phyloP scores from a whole-genome alignment of 2,888 invertebrate genomes.

The Beris chalybata region DNA sequence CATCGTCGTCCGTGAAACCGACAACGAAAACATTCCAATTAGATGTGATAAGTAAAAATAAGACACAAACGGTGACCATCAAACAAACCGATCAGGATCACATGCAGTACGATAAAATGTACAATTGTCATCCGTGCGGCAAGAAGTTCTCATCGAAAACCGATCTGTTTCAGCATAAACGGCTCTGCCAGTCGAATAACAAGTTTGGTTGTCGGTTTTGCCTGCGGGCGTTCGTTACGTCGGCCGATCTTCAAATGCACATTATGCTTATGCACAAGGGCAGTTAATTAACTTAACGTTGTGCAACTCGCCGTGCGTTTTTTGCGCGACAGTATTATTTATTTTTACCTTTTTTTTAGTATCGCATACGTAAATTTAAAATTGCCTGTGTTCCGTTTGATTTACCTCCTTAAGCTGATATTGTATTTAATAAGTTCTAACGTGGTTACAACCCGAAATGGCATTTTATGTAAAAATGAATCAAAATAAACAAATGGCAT shows the following conservation, averaged over 20 bases:
- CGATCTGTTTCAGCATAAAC: slow-evolving; percentile 43
- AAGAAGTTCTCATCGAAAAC: slow-evolving; percentile 42
- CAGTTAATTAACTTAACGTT: slow-evolving; percentile 5
- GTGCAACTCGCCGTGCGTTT: neutral
- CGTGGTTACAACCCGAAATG: too few species aligned
- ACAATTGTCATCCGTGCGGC: slow-evolving; percentile 43
- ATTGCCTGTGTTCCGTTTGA: too few species aligned
- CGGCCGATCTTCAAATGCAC: slow-evolving; percentile 43
- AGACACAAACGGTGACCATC: neutral
- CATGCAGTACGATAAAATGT: slow-evolving; percentile 41
- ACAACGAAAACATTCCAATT: neutral
- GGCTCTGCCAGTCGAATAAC: slow-evolving; percentile 42
- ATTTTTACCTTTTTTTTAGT: neutral
- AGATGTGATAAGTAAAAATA: neutral
- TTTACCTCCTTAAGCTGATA: too few species aligned
- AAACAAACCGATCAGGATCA: slow-evolving; percentile 36
- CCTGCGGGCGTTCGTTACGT: slow-evolving; percentile 41
- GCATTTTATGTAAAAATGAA: too few species aligned
- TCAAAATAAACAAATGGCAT: too few species aligned
- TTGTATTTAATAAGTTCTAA: too few species aligned
- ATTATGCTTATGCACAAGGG: slow-evolving; percentile 42
- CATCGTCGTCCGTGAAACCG: neutral
- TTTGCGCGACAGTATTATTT: slow-evolving; percentile 18
- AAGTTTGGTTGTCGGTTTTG: slow-evolving; percentile 43
- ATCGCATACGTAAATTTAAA: neutral